These are phyloP conservation scores for Nerophis lumbriciformis DNA, from an alignment of 2,113 vertebrate genomes.

Conservation along the genomic window DNA sequence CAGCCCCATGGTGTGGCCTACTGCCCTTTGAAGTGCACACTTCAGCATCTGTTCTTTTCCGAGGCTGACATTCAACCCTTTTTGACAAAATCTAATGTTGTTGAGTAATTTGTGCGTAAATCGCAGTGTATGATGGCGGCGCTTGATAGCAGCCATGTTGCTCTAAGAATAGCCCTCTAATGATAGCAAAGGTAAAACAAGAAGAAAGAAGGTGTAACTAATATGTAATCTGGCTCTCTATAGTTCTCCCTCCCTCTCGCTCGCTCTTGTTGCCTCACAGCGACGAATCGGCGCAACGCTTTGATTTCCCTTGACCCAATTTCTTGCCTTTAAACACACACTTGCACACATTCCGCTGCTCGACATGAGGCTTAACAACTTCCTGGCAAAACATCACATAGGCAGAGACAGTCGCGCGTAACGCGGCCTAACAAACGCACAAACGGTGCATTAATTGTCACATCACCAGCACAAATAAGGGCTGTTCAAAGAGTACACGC, in stretches of 20 bases:
- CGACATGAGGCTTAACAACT: slow-evolving; percentile 59
- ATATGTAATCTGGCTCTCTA: slow-evolving; percentile 45
- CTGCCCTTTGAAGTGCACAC: too few relatives aligned
- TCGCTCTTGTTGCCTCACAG: slow-evolving; percentile 43
- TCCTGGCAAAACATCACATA: slow-evolving; percentile 50
- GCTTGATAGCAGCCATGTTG: slow-evolving; percentile 35
- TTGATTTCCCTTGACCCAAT: slow-evolving; percentile 69
- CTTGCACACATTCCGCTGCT: slow-evolving; percentile 51
- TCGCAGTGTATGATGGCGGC: slow-evolving; percentile 21
- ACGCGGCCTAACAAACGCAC: slow-evolving; percentile 16
- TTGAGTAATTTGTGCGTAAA: too few relatives aligned
- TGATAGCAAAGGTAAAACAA: slow-evolving; percentile 59
- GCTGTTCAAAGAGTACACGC: neutral
- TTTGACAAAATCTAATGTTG: too few relatives aligned
- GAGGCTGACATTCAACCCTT: too few relatives aligned
- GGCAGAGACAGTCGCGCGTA: neutral
- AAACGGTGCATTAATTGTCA: slow-evolving; percentile 16
- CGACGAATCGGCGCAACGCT: slow-evolving; percentile 46
- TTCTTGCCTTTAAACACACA: slow-evolving; percentile 57
- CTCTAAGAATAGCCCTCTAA: slow-evolving; percentile 59
- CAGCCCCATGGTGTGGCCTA: too few relatives aligned
- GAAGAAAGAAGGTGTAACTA: slow-evolving; percentile 61
- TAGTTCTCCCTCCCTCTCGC: slow-evolving; percentile 10
- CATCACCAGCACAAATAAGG: slow-evolving; percentile 18
- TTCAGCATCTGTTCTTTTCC: too few relatives aligned